These are phyloP conservation scores for Pteronura brasiliensis DNA, from an alignment of 2,113 vertebrate species.

Conservation along the genomic window DNA sequence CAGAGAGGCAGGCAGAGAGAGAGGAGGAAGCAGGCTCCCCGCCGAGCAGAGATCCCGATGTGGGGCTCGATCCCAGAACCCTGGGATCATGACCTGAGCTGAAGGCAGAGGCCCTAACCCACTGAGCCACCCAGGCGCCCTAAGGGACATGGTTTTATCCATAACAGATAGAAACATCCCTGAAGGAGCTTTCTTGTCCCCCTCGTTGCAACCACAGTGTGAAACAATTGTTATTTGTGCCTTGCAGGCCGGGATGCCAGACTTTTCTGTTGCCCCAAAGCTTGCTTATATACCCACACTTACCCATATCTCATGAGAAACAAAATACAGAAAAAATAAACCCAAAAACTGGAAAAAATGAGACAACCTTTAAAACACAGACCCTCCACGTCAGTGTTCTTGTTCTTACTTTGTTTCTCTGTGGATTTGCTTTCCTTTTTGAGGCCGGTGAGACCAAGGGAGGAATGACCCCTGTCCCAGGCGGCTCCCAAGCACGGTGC, in stretches of 20 bases:
- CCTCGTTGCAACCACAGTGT: accelerated
- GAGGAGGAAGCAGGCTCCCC: no score
- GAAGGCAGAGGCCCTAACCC: no score
- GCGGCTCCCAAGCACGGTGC: background rate
- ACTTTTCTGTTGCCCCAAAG: background rate
- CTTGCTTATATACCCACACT: background rate
- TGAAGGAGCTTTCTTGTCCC: background rate
- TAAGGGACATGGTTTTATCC: no score
- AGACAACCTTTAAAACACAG: background rate
- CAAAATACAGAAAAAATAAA: background rate
- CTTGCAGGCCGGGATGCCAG: background rate
- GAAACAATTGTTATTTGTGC: background rate
- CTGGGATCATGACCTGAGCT: no score
- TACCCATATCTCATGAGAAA: background rate
- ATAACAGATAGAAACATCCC: accelerated
- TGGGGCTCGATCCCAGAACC: no score
- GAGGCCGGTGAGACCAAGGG: background rate
- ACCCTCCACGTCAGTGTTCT: accelerated
- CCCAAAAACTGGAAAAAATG: background rate
- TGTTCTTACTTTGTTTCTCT: no score
- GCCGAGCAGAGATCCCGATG: no score
- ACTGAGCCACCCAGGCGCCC: no score
- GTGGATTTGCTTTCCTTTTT: background rate
- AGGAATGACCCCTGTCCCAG: accelerated
- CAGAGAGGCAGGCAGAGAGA: no score